Evolutionary conservation across 2,888 invertebrate genomes (phyloP), one percentile per base, ranked within the genome.

Genomic region (Philopedon plagiatum): DNA sequence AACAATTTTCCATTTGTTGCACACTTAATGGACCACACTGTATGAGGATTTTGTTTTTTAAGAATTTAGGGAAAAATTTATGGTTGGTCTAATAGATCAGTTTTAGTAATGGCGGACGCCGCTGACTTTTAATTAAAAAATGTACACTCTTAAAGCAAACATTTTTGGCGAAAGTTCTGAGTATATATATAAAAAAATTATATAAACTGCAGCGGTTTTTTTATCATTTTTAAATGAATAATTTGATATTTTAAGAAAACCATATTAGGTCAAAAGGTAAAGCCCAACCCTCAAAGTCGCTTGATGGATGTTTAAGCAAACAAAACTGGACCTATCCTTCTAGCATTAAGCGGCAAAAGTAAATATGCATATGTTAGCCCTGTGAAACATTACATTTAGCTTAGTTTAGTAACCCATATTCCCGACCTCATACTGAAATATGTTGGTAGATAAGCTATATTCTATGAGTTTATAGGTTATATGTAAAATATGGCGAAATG

Each of bases 371-470:
- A 64, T 64, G 63, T 63, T 69, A 57, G 70, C 62, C 60, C 44
- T 70, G 70, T 60, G 64, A 58, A 64, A 70, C 70, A 69, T 69
- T 69, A 69, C 69, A 70, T 70, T 62, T 41, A 70, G 68, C 62
- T 71, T 68, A 67, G 72, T 72, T 68, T 72, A 72, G 68, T 72
- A 72, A 68, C 72, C 67, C 58, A 68, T 63, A 72, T 72, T 58
- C 67, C 11, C 51, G 49, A 57, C 68, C 67, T 67, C 68, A 67
- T 67, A 44, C 64, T 72, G 54, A 72, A 72, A 72, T 72, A 72
- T 72, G 70, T 49, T 67, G 23, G 51, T 49, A 72, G 72, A 72
- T 72, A 72, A 72, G 62, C 72, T 62, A 64, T 67, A 63, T 72
- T 72, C 67, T 63, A 72, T 68, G 63, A 68, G 72, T 63, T 72